Conservation (phyloP, 1,140 invertebrate species). For the Octopus bimaculoides region DNA sequence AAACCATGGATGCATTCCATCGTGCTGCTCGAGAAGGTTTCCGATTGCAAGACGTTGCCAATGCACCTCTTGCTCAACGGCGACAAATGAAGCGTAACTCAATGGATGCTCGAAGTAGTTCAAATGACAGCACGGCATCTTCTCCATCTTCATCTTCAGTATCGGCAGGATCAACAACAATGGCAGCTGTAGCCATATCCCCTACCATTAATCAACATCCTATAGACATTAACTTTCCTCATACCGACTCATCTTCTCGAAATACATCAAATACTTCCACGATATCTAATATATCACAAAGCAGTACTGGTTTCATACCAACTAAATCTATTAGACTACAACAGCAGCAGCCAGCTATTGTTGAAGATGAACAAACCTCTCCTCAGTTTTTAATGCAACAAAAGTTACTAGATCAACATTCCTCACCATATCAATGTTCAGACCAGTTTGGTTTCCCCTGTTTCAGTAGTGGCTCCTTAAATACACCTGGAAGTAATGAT, state of each 20-base stretch:
- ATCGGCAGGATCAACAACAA: conserved; percentile 20
- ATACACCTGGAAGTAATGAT: too few species aligned
- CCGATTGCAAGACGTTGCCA: conserved; percentile 68
- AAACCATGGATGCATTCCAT: conserved; percentile 70
- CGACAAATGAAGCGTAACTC: conserved; percentile 64
- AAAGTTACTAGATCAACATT: too few species aligned
- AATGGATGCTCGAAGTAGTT: conserved; percentile 43
- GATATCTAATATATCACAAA: conserved; percentile 37
- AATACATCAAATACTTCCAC: conserved; percentile 32
- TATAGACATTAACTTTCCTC: conserved; percentile 21
- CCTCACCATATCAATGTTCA: too few species aligned
- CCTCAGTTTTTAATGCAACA: too few species aligned
- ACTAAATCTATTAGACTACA: background rate
- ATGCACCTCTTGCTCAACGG: conserved; percentile 71
- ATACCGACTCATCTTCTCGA: conserved; percentile 26
- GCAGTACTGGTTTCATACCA: conserved; percentile 48
- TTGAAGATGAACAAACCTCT: too few species aligned
- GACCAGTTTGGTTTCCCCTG: too few species aligned
- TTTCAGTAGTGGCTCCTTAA: too few species aligned
- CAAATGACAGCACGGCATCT: conserved; percentile 46
- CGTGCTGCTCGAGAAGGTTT: conserved; percentile 71
- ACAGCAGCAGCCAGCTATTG: too few species aligned
- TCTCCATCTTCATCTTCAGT: conserved; percentile 16
- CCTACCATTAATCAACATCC: conserved; percentile 18
- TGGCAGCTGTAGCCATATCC: conserved; percentile 16